These are phyloP conservation scores for Trypoxylon attenuatum DNA, from an alignment of 2,888 invertebrate genomes.

Conservation along the genomic window DNA sequence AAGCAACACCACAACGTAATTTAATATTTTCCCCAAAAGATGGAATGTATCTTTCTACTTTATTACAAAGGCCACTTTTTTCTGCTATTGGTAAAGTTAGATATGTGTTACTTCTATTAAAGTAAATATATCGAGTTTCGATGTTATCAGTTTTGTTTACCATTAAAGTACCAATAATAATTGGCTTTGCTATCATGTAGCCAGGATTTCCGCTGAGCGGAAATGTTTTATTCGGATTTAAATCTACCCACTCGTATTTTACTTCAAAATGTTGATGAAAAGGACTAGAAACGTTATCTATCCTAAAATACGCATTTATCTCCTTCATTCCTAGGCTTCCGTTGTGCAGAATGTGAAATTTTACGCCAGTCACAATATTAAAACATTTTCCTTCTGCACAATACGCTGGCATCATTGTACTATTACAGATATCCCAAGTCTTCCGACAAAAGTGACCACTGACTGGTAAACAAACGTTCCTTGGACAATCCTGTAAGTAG, in stretches of 20 bases:
- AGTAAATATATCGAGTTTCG: slow-evolving; percentile 48
- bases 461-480: slow-evolving; percentile 59
- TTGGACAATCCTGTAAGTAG: slow-evolving; percentile 60
- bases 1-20: slow-evolving; percentile 59
- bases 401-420: slow-evolving; percentile 42
- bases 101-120: slow-evolving; percentile 58
- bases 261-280: slow-evolving; percentile 69
- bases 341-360: slow-evolving; percentile 73
- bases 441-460: slow-evolving; percentile 58
- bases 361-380: slow-evolving; percentile 70
- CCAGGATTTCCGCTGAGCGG: slow-evolving; percentile 85
- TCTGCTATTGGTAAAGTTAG: slow-evolving; percentile 65
- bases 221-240: slow-evolving; percentile 53
- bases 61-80: slow-evolving; percentile 61
- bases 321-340: slow-evolving; percentile 75
- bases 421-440: slow-evolving; percentile 60
- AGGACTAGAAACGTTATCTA: slow-evolving; percentile 66
- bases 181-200: slow-evolving; percentile 81
- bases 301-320: slow-evolving; percentile 71
- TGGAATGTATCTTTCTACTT: slow-evolving; percentile 56
- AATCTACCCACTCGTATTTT: slow-evolving; percentile 61
- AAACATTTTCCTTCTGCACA: slow-evolving; percentile 65
- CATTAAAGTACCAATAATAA: slow-evolving; percentile 76
- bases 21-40: slow-evolving; percentile 68
- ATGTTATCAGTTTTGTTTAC: slow-evolving; percentile 51